phyloP scores from a whole-genome alignment of 2,888 invertebrate genomes.

The Synergus gifuensis region DNA sequence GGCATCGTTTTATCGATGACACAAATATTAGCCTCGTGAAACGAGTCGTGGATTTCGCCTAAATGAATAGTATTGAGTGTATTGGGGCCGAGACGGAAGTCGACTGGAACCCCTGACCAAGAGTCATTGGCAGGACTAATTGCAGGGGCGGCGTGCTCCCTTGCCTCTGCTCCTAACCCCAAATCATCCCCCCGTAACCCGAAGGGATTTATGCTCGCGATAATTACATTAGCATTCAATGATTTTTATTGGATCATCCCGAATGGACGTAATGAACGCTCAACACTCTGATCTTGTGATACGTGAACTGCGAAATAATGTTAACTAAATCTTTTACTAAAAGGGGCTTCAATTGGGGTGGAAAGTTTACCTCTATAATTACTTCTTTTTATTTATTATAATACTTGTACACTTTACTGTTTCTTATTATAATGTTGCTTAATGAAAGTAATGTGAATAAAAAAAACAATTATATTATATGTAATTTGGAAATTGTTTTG shows the following conservation, averaged over 20 bases:
- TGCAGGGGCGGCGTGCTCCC: slow-evolving; percentile 71
- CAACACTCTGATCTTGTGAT: slow-evolving; percentile 29
- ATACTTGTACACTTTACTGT: background rate
- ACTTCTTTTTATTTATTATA: background rate
- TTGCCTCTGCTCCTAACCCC: slow-evolving; percentile 61
- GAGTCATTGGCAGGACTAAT: slow-evolving; percentile 73
- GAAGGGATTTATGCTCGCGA: slow-evolving; percentile 70
- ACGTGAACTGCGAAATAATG: slow-evolving; percentile 40
- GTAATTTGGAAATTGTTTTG: slow-evolving; percentile 27
- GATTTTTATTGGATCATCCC: slow-evolving; percentile 74
- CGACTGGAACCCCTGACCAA: slow-evolving; percentile 57
- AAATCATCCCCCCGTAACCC: slow-evolving; percentile 70
- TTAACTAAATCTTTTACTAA: slow-evolving; percentile 26
- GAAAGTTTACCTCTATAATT: background rate
- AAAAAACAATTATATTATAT: no score
- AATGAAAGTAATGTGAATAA: background rate
- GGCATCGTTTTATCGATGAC: slow-evolving; percentile 5
- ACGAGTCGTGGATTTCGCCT: background rate
- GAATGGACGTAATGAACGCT: slow-evolving; percentile 40
- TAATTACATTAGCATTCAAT: slow-evolving; percentile 77
- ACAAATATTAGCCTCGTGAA: slow-evolving; percentile 33
- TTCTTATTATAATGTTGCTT: background rate
- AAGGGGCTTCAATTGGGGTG: slow-evolving; percentile 1
- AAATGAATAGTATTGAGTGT: slow-evolving; percentile 35
- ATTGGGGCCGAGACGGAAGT: slow-evolving; percentile 37